Percentiles rank a stretch among this genome's conserved stretches.
Conservation (phyloP, 2,888 invertebrate genomes). For the Andrena praecox region DNA sequence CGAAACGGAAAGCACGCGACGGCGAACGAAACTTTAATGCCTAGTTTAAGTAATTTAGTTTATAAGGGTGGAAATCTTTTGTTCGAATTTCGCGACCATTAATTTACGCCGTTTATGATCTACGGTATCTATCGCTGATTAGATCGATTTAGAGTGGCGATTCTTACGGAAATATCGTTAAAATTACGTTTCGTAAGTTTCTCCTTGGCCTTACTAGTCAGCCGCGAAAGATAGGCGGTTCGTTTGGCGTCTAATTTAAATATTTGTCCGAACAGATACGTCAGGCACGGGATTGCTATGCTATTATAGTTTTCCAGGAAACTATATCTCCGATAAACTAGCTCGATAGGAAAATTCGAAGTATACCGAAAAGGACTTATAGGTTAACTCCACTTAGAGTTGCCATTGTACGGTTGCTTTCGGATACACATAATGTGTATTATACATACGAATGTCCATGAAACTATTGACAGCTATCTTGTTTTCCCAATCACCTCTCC, state of each 20-base stretch:
- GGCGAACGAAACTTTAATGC: background rate
- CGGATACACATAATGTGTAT: conserved; percentile 64
- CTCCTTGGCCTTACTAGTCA: background rate
- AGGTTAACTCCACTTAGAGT: conserved; percentile 8
- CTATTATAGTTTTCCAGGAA: background rate
- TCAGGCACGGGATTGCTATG: background rate
- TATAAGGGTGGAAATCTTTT: background rate
- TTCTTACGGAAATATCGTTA: background rate
- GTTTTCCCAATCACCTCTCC: background rate
- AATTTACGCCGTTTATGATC: background rate
- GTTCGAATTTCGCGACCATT: background rate
- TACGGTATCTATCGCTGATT: background rate
- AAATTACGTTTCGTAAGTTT: conserved; percentile 2
- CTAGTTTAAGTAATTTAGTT: background rate
- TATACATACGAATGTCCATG: conserved; percentile 74
- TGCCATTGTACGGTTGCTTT: conserved; percentile 75
- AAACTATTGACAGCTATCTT: conserved; percentile 74
- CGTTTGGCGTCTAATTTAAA: background rate
- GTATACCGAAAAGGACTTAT: conserved; percentile 7
- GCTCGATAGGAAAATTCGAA: background rate
- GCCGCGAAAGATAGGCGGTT: conserved; percentile 10
- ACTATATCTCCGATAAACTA: background rate
- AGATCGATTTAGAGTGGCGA: background rate
- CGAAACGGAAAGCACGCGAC: background rate
- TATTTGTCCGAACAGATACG: conserved; percentile 1